A percentile compares a stretch with the other conserved stretches of the same genome.
Evolutionary conservation across 64 coral and sea anemone genomes (phyloP).

Genomic region (Montipora cactus): DNA sequence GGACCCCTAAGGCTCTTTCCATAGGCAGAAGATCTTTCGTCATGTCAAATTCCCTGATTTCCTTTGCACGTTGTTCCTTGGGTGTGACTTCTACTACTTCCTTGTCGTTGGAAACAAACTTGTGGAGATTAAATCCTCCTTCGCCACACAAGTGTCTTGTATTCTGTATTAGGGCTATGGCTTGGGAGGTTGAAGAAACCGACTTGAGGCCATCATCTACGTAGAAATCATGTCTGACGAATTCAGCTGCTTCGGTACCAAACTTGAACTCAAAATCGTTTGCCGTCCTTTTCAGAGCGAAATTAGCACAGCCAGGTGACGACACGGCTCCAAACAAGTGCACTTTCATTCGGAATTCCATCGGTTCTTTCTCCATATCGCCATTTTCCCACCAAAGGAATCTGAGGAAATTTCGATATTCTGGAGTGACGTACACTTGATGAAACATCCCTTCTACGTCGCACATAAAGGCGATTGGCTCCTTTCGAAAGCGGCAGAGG

Average conservation of each 20-base stretch:
- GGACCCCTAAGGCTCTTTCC: constrained; percentile 40
- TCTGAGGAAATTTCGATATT: background rate
- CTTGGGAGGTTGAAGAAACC: background rate
- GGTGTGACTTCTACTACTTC: constrained; percentile 43
- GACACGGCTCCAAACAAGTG: no score
- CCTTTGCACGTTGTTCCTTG: constrained; percentile 20
- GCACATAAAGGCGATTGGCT: background rate
- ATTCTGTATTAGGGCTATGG: background rate
- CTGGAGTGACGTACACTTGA: background rate
- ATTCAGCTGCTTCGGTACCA: background rate
- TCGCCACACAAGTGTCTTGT: background rate
- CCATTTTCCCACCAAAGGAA: background rate
- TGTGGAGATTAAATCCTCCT: constrained; percentile 8
- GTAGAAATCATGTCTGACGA: background rate
- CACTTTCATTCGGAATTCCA: no score
- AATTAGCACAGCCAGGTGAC: background rate
- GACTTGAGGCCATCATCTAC: background rate
- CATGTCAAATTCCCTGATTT: constrained; percentile 29
- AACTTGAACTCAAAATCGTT: background rate
- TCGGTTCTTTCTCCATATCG: background rate
- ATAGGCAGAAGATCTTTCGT: constrained; percentile 15
- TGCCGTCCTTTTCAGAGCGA: background rate
- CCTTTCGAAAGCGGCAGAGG: background rate
- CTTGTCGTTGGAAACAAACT: background rate
- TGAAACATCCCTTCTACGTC: background rate